Evolutionary conservation across 2,888 invertebrate genomes (phyloP).

Genomic region (Megastigmus dorsalis): DNA sequence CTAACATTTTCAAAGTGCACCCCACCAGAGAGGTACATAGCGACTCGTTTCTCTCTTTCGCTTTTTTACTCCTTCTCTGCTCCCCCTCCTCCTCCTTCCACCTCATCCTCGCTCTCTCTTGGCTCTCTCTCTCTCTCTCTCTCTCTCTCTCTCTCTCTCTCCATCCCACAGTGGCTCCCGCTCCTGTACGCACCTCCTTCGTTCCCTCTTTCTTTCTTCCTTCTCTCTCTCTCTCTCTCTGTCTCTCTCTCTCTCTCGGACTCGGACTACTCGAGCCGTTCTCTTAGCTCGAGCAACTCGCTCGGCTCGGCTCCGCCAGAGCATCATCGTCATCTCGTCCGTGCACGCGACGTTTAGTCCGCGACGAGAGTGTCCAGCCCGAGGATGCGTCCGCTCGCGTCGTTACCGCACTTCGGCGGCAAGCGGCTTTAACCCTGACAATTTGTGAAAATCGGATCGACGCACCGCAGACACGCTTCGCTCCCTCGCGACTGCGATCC

Average conservation of each 20-base stretch:
- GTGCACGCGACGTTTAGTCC: neutral
- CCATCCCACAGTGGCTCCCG: neutral
- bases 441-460: neutral
- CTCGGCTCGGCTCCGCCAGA: slow-evolving; percentile 21
- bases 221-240: neutral
- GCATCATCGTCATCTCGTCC: slow-evolving; percentile 26
- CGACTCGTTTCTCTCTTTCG: too few species aligned
- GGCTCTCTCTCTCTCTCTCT: neutral
- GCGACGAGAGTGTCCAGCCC: slow-evolving; percentile 21
- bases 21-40: too few species aligned
- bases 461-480: neutral
- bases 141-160: neutral
- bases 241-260: neutral
- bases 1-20: too few species aligned
- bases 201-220: too few species aligned
- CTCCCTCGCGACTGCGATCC: neutral
- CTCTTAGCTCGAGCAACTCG: too few species aligned
- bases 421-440: too few species aligned
- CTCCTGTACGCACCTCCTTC: neutral
- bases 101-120: neutral
- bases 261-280: too few species aligned
- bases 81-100: neutral
- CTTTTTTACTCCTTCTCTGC: neutral
- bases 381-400: slow-evolving; percentile 21
- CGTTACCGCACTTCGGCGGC: neutral